phyloP scores from a whole-genome alignment of 1,140 invertebrate genomes.

The Drosophila tristis region DNA sequence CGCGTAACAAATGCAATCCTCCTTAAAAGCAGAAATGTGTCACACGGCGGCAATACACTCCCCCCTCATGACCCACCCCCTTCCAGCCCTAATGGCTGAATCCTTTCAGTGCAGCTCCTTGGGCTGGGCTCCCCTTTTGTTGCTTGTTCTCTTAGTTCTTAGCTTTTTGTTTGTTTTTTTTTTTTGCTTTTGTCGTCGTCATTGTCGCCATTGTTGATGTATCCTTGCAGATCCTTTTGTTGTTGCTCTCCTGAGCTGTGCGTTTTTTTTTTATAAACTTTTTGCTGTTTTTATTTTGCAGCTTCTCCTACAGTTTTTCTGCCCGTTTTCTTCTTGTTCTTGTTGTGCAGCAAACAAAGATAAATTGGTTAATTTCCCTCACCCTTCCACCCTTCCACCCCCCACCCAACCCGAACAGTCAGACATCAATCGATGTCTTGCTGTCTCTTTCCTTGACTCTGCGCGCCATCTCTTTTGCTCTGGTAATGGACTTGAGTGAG shows the following conservation, averaged over 20 bases:
- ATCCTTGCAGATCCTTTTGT: constrained; percentile 66
- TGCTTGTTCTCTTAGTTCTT: constrained; percentile 29
- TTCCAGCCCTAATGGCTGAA: constrained; percentile 60
- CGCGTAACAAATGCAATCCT: constrained; percentile 83
- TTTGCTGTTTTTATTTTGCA: constrained; percentile 53
- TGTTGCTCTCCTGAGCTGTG: constrained; percentile 18
- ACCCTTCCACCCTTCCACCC: constrained; percentile 64
- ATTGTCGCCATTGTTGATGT: constrained; percentile 74
- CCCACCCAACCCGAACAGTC: constrained; percentile 28
- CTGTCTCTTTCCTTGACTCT: constrained; percentile 26
- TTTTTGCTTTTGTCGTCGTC: constrained; percentile 39
- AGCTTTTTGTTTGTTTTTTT: constrained; percentile 19
- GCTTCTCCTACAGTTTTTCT: constrained; percentile 13
- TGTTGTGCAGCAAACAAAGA: constrained; percentile 79
- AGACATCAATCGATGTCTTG: constrained; percentile 80
- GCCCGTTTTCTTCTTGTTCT: neutral
- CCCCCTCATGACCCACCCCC: neutral
- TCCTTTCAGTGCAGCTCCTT: constrained; percentile 68
- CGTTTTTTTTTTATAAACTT: constrained; percentile 71
- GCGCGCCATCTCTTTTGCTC: constrained; percentile 35
- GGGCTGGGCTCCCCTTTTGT: constrained; percentile 39
- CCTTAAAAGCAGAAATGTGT: constrained; percentile 84
- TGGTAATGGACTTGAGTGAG: constrained; percentile 80
- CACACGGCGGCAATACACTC: constrained; percentile 65
- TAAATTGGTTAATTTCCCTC: constrained; percentile 84